Conservation (phyloP, 1,140 invertebrate genomes). For the Lucilia cuprina region DNA sequence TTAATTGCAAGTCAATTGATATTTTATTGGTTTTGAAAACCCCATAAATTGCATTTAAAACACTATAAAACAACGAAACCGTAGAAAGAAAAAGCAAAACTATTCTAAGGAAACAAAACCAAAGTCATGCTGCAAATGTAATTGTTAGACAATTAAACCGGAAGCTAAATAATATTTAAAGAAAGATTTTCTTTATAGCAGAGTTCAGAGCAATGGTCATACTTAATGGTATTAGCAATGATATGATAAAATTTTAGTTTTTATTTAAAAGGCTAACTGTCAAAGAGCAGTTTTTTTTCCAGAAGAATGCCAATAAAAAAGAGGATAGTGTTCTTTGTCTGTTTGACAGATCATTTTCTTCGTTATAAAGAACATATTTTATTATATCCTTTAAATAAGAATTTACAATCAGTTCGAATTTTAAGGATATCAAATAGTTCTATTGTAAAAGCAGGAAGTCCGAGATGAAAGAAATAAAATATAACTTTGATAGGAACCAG, state of each 20-base stretch:
- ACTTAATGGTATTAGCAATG: not conserved
- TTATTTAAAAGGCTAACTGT: not conserved
- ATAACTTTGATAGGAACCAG: too few species aligned
- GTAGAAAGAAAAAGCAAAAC: not conserved
- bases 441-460: too few species aligned
- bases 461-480: too few species aligned
- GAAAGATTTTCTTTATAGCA: not conserved
- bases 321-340: too few species aligned
- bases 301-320: not conserved
- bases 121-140: not conserved
- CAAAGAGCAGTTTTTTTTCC: not conserved
- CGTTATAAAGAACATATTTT: too few species aligned
- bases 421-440: too few species aligned
- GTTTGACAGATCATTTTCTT: too few species aligned
- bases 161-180: not conserved
- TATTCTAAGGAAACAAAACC: not conserved
- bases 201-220: not conserved
- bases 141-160: constrained; percentile 4
- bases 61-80: constrained; percentile 1
- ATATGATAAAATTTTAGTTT: not conserved
- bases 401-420: too few species aligned
- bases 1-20: constrained; percentile 62
- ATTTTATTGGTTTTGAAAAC: constrained; percentile 53
- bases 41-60: constrained; percentile 31
- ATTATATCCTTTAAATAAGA: too few species aligned